These are phyloP conservation scores for Rhinoptilus africanus DNA, from an alignment of 2,113 vertebrate genomes.

Conservation along the genomic window DNA sequence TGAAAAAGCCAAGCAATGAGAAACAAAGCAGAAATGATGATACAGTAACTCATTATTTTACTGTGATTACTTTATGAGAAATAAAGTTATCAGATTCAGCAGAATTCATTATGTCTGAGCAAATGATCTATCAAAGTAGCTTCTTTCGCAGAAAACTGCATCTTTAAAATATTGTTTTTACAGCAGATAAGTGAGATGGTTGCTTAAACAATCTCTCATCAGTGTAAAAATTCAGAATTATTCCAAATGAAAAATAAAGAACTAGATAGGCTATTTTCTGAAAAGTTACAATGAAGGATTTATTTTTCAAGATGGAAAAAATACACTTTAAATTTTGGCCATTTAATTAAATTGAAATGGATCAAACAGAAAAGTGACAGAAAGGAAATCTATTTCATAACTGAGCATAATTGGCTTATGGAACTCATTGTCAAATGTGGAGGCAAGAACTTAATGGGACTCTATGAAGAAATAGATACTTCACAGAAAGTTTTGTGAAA, in stretches of 20 bases:
- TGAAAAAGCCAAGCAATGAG: background rate
- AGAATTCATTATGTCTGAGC: slow-evolving; percentile 33
- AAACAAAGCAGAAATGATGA: slow-evolving; percentile 9
- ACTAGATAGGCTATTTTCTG: background rate
- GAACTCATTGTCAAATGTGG: background rate
- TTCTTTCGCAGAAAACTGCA: slow-evolving; percentile 16
- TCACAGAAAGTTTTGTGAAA: background rate
- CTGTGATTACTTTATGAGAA: slow-evolving; percentile 8
- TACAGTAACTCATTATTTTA: background rate
- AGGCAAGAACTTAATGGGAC: background rate
- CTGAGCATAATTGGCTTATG: background rate
- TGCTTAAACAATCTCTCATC: background rate
- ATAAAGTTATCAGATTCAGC: slow-evolving; percentile 29
- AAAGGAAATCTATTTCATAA: background rate
- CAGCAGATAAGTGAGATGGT: background rate
- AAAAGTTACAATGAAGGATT: background rate
- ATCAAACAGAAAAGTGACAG: background rate
- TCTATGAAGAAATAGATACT: background rate
- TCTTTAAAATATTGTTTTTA: background rate
- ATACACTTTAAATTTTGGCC: background rate
- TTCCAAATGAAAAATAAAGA: background rate
- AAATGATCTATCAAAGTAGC: slow-evolving; percentile 27
- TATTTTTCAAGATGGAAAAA: background rate
- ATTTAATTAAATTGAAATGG: background rate
- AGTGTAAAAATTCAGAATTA: background rate